Base-by-base conservation (phyloP, 2,797 vertebrate genomes). In the Hafferia zeledoni region DNA sequence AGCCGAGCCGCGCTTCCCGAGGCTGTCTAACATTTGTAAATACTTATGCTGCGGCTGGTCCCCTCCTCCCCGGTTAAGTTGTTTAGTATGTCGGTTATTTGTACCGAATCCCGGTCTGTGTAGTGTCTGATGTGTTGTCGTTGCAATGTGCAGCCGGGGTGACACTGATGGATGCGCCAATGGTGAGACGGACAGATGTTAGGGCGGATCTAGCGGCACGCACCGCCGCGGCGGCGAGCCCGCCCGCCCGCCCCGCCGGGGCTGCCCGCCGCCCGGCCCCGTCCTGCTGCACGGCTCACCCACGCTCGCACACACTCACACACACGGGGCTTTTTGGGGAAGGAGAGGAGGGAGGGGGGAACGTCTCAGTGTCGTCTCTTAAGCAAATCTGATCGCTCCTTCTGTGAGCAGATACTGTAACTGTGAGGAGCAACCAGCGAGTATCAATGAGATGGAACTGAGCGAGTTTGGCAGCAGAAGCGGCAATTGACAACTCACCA, bases 141-240 rank as follows among this genome's bases (percentile, higher is more conserved):
- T 94, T 90, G 97, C 96, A 94, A 97, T 96, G 97, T 96, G 98
- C 97, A 96, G 97, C 95, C 97, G 91, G 97, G 90, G 98, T 98
- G 99, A 99, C 99, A 99, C 98, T 99, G 99, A 99, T 98, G 98
- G 99, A 99, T 99, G 99, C 98, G 98, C 98, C 98, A 98, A 98
- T 98, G 99, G 99, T 98, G 97, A 99, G 99, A 99, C 98, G 98
- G 99, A 98, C 99, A 99, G 99, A 99, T 99, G 99, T 98, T 98
- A 97, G 99, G 99, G 99, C 98, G 99, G 99, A 95, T 99, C 98
- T 98, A 98, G 98, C 98, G 96, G 98, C 98, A 97, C 96, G 97
- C 98, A 95, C 98, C 94, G 98, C 97, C 96, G 93, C 94, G 93
- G 95, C 96, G 53, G 97, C 97, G 79, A 53, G 35, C 79, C 81